A percentile compares a stretch with the other conserved stretches of the same genome.
These are phyloP conservation scores for Lamellibrachia satsuma DNA, from an alignment of 2,888 invertebrate genomes.

Conservation along the genomic window DNA sequence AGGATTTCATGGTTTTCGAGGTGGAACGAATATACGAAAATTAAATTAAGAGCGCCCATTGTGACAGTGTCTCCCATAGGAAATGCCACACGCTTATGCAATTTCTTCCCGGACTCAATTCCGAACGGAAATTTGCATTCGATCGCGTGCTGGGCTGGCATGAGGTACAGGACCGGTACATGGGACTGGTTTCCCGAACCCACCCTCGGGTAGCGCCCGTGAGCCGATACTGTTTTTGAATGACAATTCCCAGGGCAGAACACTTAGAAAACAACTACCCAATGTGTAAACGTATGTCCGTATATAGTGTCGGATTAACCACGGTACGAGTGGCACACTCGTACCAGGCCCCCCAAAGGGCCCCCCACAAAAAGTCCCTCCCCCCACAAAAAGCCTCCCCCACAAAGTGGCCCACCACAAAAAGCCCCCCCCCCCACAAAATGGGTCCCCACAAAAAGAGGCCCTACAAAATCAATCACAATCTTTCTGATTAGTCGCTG, in stretches of 20 bases:
- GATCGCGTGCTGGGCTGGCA: neutral
- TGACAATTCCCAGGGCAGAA: neutral
- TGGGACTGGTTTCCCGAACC: neutral
- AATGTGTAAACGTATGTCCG: no score
- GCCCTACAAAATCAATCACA: no score
- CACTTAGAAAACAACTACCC: no score
- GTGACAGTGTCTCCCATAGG: neutral
- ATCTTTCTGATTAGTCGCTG: no score
- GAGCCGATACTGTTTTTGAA: neutral
- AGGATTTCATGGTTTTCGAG: neutral
- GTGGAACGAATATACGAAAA: neutral
- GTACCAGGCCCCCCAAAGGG: no score
- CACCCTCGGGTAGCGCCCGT: neutral
- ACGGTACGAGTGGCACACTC: no score
- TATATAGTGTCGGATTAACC: no score
- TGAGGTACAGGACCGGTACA: neutral
- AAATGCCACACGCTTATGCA: constrained; percentile 12
- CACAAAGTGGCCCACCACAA: no score
- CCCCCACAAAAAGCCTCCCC: no score
- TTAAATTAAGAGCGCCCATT: neutral
- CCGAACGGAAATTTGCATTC: neutral
- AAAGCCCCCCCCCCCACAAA: no score
- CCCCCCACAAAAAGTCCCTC: no score
- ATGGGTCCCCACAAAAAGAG: no score
- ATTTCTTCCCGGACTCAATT: neutral